Base-by-base conservation (phyloP, 2,888 invertebrate species). In the Drosophila affinis region DNA sequence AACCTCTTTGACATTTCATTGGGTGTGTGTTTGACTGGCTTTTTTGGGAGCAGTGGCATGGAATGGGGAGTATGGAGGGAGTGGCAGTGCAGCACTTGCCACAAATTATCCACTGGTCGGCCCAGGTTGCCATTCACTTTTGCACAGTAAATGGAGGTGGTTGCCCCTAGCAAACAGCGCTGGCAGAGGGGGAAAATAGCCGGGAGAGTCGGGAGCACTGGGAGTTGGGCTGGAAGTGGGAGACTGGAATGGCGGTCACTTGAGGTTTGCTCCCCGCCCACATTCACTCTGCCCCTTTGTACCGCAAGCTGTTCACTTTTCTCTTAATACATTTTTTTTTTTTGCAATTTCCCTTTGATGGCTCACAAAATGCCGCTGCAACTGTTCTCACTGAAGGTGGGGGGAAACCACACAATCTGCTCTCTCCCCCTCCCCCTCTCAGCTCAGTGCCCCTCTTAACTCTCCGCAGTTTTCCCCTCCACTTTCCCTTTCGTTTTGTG, bases 101-200 rank as follows among this genome's bases (percentile, higher is more conserved):
- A 73, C 77, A 69, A 77, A 77, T 76, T 76, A 73, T 73, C 64
- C 68, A 76, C 48, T 63, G 62, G 48, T 18, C 48, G 62, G 27
- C 54, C 54, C 72, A 57, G 65, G 55, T 77, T 56, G 77, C 76
- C 76, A 77, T 76, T 76, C 76, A 76, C 76, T 76, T 76, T 76
- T 73, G 61, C 76, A 45, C 46, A 72, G 72, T 72, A 69, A 61
- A 59, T 57, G 57, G 46, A 47, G 34, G 47, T 62, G 34, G 49
- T 34, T 24, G 51, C 21, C 9, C 24, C 49, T 24, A 51, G 29
- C 58, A 24, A 48, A 53, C 14, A 39, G 14, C 21, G 34, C 17
- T 34, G 7, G 3, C 27, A 32, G 18, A 14, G 70, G 65, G 56
- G 65, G 49, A 45, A 27, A 70, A 54, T 39, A 6, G n/a, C 7